Conservation (phyloP, 2,113 vertebrate genomes). For the Merops nubicus region DNA sequence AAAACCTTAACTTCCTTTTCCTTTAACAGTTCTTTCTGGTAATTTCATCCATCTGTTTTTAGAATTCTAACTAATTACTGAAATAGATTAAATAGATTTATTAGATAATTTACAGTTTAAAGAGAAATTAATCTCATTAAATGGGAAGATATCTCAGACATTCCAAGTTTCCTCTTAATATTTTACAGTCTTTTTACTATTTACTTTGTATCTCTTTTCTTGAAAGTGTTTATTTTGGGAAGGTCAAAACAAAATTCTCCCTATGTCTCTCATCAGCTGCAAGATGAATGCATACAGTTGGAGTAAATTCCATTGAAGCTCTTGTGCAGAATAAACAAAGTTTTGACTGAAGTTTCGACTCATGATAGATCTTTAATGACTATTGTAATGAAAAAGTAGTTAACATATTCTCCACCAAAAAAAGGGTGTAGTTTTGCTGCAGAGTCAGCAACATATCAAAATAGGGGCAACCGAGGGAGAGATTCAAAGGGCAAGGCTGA, state of each 20-base stretch:
- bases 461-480: background rate
- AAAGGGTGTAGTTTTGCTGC: background rate
- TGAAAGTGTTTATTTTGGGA: slow-evolving; percentile 61
- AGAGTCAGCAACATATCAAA: slow-evolving; percentile 26
- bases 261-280: slow-evolving; percentile 51
- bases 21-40: background rate
- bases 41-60: background rate
- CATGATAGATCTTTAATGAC: slow-evolving; percentile 67
- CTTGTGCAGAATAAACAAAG: slow-evolving; percentile 56
- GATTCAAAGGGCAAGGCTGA: background rate
- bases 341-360: slow-evolving; percentile 46
- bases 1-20: background rate
- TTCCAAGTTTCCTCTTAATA: slow-evolving; percentile 43
- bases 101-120: slow-evolving; percentile 27
- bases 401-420: background rate
- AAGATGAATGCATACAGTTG: slow-evolving; percentile 56
- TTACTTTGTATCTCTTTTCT: slow-evolving; percentile 67
- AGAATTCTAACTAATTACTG: background rate
- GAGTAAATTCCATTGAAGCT: slow-evolving; percentile 48
- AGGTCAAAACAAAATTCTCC: slow-evolving; percentile 64
- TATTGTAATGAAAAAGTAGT: slow-evolving; percentile 67
- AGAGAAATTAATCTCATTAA: slow-evolving; percentile 18
- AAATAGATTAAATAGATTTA: background rate
- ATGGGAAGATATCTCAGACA: slow-evolving; percentile 32
- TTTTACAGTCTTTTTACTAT: slow-evolving; percentile 56